Base-by-base conservation (phyloP, 1,140 invertebrate genomes). In the Phymastichus coffea region DNA sequence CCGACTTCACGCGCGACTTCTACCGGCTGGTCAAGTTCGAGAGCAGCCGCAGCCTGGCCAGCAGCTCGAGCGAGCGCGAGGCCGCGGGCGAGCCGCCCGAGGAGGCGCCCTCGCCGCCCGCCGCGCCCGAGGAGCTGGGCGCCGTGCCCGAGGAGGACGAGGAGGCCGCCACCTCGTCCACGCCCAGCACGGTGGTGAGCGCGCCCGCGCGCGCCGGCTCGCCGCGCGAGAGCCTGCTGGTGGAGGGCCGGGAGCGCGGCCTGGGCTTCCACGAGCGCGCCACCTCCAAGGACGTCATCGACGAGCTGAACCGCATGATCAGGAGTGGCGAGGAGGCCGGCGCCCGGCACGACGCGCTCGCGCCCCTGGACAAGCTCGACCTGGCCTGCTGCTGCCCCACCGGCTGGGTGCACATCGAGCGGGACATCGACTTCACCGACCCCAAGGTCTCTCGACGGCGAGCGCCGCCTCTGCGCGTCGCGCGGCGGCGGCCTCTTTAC, bases 1-100 rank as follows among this genome's bases (percentile, higher is more conserved):
- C 87, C 4, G 87, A 90, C 73, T 91, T 91, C 64, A 90, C 88
- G 4, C 79, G 88, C 59, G 89, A 91, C 75, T 91, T 90, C 75
- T 86, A 84, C 69, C 82, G 88, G 23, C 81, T 91, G 47, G 89
- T 90, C 28, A 89, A 89, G 75, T 90, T 90, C 68, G 89, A 90
- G 75, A 90, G 88, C 72, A 88, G 86, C 55, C 89, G 88, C 70
- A 90, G 88, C 71, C 77, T 90, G 67, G 87, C 88, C n/a, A 88
- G 87, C 8, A 88, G 85, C 54, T 89, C 88, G 20, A 82, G 84
- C 68, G 83, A 85, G 52, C 78, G 81, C 49, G 79, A 73, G 56
- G 77, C 81, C 1, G 63, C 19, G 43, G 35, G 4, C 14, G 38
- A 28, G 37, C 67, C n/a, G 53, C 52, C 12, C 64, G 72, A 71